Percentiles rank a stretch among this genome's conserved stretches.
These are phyloP conservation scores for Trichosurus vulpecula DNA, from an alignment of 2,797 vertebrate genomes.

Conservation along the genomic window DNA sequence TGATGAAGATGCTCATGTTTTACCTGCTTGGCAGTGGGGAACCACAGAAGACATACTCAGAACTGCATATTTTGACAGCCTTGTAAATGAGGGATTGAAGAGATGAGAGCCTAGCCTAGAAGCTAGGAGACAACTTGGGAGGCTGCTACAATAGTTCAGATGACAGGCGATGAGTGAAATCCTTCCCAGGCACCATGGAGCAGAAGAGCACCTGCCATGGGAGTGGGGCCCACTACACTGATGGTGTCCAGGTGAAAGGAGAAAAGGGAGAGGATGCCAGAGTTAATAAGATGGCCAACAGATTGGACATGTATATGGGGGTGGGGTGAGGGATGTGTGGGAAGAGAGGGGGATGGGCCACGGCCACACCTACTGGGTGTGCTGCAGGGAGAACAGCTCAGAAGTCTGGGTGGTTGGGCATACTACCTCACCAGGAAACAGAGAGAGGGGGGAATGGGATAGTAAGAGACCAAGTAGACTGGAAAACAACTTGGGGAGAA, in stretches of 20 bases:
- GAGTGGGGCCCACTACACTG: too few relatives aligned
- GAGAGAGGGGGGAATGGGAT: neutral
- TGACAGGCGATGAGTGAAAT: neutral
- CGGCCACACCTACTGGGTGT: neutral
- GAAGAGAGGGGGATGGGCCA: neutral
- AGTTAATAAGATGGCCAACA: neutral
- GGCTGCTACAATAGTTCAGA: neutral
- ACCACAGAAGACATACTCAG: neutral
- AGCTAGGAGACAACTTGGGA: neutral
- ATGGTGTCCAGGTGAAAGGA: neutral
- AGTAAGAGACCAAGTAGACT: neutral
- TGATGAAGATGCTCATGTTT: neutral
- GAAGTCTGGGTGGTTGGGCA: neutral
- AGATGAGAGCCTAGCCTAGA: neutral
- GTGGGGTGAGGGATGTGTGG: neutral
- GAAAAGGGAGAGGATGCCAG: neutral
- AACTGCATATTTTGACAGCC: neutral
- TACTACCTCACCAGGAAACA: neutral
- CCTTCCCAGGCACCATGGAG: neutral
- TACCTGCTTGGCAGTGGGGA: neutral
- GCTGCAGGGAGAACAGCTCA: neutral
- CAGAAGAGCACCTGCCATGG: neutral
- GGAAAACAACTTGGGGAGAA: neutral
- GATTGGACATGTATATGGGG: neutral
- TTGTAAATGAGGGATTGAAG: neutral